Percentiles rank a stretch among this genome's conserved stretches.
Conservation (phyloP, 2,797 vertebrate species). For the Choloepus didactylus region DNA sequence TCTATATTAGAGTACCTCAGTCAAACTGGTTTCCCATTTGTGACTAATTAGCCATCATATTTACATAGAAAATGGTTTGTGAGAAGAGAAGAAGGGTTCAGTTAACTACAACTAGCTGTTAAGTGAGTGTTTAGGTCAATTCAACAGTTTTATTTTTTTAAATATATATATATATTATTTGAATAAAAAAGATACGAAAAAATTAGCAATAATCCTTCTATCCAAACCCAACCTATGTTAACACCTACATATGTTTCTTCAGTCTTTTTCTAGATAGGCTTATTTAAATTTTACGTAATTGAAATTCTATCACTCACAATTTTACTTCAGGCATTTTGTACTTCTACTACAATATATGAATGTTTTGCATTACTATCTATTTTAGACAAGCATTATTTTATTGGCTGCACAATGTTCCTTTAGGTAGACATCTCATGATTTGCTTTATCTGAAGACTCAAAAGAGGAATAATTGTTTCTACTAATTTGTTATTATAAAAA, state of each 20-base stretch:
- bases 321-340: neutral
- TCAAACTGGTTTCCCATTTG: conserved; percentile 44
- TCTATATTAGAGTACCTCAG: conserved; percentile 19
- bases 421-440: neutral
- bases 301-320: neutral
- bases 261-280: neutral
- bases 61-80: conserved; percentile 48
- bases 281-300: neutral
- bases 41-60: conserved; percentile 33
- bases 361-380: neutral
- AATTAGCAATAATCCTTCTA: neutral
- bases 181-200: conserved; percentile 3
- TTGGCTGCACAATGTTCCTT: neutral
- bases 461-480: conserved; percentile 20
- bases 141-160: neutral
- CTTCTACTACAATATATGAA: neutral
- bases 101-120: neutral
- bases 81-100: neutral
- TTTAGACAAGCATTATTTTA: conserved; percentile 44
- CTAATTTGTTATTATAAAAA: neutral
- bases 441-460: conserved; percentile 50
- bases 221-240: neutral
- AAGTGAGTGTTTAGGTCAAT: neutral
- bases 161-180: neutral
- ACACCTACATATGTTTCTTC: neutral